A percentile compares a stretch with the other conserved stretches of the same genome.
These are phyloP conservation scores for Eufriesea mexicana DNA, from an alignment of 1,140 invertebrate genomes.

Conservation along the genomic window DNA sequence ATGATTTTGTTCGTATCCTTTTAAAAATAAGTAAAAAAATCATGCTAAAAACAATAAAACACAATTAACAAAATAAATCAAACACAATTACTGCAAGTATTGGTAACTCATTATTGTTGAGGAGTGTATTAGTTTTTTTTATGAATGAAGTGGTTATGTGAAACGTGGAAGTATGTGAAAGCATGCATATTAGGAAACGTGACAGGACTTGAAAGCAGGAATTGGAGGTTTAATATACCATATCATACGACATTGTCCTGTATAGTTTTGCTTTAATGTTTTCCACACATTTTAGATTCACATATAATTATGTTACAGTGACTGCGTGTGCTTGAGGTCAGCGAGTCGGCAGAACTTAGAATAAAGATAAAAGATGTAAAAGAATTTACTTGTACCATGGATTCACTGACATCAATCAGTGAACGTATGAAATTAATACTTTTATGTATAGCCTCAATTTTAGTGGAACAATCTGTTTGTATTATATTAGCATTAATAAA, in stretches of 20 bases:
- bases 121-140: slow-evolving; percentile 27
- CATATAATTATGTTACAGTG: slow-evolving; percentile 72
- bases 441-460: slow-evolving; percentile 18
- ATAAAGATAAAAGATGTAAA: slow-evolving; percentile 39
- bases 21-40: slow-evolving; percentile 8
- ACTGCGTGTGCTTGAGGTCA: slow-evolving; percentile 65
- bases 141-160: slow-evolving; percentile 44
- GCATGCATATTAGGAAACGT: slow-evolving; percentile 64
- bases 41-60: slow-evolving; percentile 21
- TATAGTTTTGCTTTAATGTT: slow-evolving; percentile 71
- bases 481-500: neutral
- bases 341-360: slow-evolving; percentile 62
- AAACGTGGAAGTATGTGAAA: slow-evolving; percentile 62
- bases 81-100: slow-evolving; percentile 37
- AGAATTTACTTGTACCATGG: slow-evolving; percentile 56
- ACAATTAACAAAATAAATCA: neutral
- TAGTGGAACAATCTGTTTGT: neutral
- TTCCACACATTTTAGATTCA: slow-evolving; percentile 68
- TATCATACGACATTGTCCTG: slow-evolving; percentile 68
- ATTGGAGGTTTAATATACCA: slow-evolving; percentile 67
- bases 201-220: slow-evolving; percentile 69
- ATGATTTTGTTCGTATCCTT: slow-evolving; percentile 1
- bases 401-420: slow-evolving; percentile 71
- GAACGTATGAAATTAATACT: slow-evolving; percentile 69
- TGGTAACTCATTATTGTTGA: slow-evolving; percentile 5